These are phyloP conservation scores for Heliconius himera DNA, from an alignment of 1,140 invertebrate genomes.

Conservation along the genomic window DNA sequence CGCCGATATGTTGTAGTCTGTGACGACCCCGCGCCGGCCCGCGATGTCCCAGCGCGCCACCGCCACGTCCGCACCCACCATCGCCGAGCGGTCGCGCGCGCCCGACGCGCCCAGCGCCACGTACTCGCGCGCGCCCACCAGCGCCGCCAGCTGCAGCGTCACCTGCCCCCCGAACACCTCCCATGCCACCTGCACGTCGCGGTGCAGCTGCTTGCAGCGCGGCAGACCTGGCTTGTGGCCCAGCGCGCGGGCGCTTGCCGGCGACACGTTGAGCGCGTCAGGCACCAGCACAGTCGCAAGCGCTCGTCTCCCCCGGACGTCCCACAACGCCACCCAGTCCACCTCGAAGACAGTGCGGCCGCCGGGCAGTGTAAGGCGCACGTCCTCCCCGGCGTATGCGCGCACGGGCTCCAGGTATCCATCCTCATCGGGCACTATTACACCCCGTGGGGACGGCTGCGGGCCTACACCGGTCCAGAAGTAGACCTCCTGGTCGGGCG, in stretches of 20 bases:
- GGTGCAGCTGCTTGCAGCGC: constrained; percentile 93
- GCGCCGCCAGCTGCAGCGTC: constrained; percentile 92
- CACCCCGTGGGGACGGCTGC: constrained; percentile 90
- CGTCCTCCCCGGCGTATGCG: constrained; percentile 87
- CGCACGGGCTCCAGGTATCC: constrained; percentile 77
- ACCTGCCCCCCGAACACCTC: constrained; percentile 95
- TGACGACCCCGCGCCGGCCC: constrained; percentile 85
- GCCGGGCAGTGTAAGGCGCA: constrained; percentile 90
- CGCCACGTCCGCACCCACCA: constrained; percentile 93
- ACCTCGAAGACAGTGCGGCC: constrained; percentile 92
- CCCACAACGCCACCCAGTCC: constrained; percentile 88
- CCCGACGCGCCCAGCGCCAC: constrained; percentile 94
- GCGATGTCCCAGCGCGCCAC: constrained; percentile 87
- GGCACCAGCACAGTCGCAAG: constrained; percentile 91
- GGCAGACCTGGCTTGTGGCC: constrained; percentile 82
- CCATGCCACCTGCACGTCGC: constrained; percentile 92
- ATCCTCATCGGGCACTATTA: constrained; percentile 93
- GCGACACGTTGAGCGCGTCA: constrained; percentile 92
- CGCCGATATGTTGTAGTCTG: constrained; percentile 93
- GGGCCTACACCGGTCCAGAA: constrained; percentile 95
- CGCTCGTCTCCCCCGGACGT: constrained; percentile 87
- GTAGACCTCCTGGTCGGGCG: constrained; percentile 86
- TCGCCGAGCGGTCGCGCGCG: constrained; percentile 85
- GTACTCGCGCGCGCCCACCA: constrained; percentile 90
- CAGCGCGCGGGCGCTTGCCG: constrained; percentile 84